A percentile compares a stretch with the other conserved stretches of the same genome.
These are phyloP conservation scores for Actenoides lindsayi DNA, from an alignment of 2,113 vertebrate genomes.

Conservation along the genomic window DNA sequence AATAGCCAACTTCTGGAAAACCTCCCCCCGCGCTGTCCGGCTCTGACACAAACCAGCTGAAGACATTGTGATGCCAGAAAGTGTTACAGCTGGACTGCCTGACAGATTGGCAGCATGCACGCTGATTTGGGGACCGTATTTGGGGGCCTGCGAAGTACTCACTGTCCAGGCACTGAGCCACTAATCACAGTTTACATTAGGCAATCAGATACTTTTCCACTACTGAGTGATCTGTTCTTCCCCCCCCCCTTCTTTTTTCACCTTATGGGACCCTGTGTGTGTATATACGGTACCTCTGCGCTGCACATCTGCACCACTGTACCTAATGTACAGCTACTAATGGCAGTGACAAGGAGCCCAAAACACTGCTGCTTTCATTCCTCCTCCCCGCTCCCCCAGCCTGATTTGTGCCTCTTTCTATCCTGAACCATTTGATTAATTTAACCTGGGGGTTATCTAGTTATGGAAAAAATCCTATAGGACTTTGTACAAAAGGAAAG, in stretches of 20 bases:
- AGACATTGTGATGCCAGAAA: conserved; percentile 52
- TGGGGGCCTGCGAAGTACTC: conserved; percentile 4
- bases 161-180: conserved; percentile 24
- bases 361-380: neutral
- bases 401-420: neutral
- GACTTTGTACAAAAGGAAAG: neutral
- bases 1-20: conserved; percentile 66
- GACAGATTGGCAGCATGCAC: conserved; percentile 38
- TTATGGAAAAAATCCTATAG: neutral
- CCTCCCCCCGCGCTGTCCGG: conserved; percentile 9
- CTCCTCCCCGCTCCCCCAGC: neutral
- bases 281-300: neutral
- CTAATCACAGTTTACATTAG: conserved; percentile 52
- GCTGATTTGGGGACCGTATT: neutral
- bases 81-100: conserved; percentile 30
- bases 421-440: neutral
- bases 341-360: neutral
- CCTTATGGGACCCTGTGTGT: conserved; percentile 17
- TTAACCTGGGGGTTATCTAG: neutral
- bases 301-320: neutral
- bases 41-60: conserved; percentile 69
- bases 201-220: conserved; percentile 47
- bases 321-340: neutral
- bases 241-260: neutral
- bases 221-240: neutral